phyloP scores from a whole-genome alignment of 2,888 invertebrate species.

The Carterocephalus palaemon region DNA sequence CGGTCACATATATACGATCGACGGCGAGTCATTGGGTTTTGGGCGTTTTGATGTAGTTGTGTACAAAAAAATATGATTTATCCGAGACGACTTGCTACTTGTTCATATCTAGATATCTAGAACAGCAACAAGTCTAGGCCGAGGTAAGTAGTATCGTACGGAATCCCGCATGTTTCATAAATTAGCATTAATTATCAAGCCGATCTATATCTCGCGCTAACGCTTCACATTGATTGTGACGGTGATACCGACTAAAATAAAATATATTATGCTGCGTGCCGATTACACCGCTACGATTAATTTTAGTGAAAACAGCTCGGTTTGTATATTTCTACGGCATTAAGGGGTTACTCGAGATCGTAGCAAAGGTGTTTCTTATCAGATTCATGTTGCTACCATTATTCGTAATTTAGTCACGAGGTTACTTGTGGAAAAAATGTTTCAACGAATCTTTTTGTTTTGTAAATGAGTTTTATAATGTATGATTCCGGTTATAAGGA shows the following conservation, averaged over 20 bases:
- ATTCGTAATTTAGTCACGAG: slow-evolving; percentile 19
- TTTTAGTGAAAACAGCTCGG: slow-evolving; percentile 26
- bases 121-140: slow-evolving; percentile 38
- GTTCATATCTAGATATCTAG: slow-evolving; percentile 19
- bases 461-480: slow-evolving; percentile 2
- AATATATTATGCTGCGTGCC: slow-evolving; percentile 19
- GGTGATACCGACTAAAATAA: slow-evolving; percentile 38
- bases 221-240: slow-evolving; percentile 50
- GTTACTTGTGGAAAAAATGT: slow-evolving; percentile 12
- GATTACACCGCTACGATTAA: slow-evolving; percentile 23
- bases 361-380: slow-evolving; percentile 24
- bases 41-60: no score
- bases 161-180: slow-evolving; percentile 45
- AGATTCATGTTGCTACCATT: slow-evolving; percentile 22
- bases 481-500: no score
- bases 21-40: no score
- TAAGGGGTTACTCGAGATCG: slow-evolving; percentile 23
- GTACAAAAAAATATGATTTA: slow-evolving; percentile 25
- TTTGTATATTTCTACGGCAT: slow-evolving; percentile 20
- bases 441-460: slow-evolving; percentile 10
- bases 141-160: slow-evolving; percentile 34
- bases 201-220: slow-evolving; percentile 52
- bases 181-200: slow-evolving; percentile 61
- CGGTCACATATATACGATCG: no score
- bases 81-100: slow-evolving; percentile 26